Base-by-base conservation (phyloP, 2,888 invertebrate species). In the Iphiclides podalirius region DNA sequence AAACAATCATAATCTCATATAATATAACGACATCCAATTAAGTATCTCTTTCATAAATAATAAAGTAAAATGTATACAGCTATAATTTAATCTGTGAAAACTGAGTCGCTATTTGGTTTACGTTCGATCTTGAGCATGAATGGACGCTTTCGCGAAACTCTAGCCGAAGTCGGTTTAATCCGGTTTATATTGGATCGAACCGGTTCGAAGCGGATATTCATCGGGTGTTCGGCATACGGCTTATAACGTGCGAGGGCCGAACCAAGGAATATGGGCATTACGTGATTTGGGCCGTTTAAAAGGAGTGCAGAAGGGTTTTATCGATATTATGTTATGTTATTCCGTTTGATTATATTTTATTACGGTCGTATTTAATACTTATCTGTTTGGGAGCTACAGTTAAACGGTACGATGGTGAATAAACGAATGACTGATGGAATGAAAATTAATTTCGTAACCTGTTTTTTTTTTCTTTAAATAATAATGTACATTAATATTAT, bases 111-210 rank as follows among this genome's bases (percentile, higher is more conserved):
- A n/a, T n/a, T n/a, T n/a, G n/a, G n/a, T n/a, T n/a, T n/a, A n/a
- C n/a, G n/a, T n/a, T n/a, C n/a, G n/a, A n/a, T n/a, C n/a, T n/a
- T n/a, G n/a, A n/a, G n/a, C n/a, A n/a, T n/a, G n/a, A n/a, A n/a
- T n/a, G n/a, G n/a, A n/a, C n/a, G n/a, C n/a, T n/a, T n/a, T n/a
- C n/a, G n/a, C n/a, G n/a, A 31, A 31, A 11, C 11, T 1, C 31
- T n/a, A 4, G 1, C n/a, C 8, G 3, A 31, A 31, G 37, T 13
- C 44, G 38, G 20, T 33, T 33, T n/a, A 34, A 23, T 39, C 39
- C 38, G 20, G 39, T 47, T 34, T 8, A 14, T 34, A 34, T 26
- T 34, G 39, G 39, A 39, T 47, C 23, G 34, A 34, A 13, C 34
- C 34, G 16, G 33, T 34, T 39, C 12, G 9, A 39, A 39, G 17